Evolutionary conservation across 1,140 invertebrate genomes (phyloP).

Genomic region (Drosophila pectinifera): DNA sequence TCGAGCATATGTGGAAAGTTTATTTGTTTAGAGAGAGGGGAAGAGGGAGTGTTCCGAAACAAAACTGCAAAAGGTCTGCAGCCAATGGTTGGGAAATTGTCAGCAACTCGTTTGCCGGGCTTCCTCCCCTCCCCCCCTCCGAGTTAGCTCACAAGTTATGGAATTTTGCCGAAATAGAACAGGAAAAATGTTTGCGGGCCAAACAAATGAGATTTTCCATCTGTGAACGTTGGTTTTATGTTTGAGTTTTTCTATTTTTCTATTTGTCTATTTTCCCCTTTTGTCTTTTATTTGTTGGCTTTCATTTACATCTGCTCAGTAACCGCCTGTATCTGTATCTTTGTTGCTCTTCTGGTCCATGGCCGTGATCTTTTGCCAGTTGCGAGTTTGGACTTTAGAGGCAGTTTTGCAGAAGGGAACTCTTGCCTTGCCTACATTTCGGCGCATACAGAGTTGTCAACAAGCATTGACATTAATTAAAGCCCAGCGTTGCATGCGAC

Average conservation of each 20-base stretch:
- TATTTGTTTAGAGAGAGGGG: conserved; percentile 6
- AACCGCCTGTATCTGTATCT: not conserved
- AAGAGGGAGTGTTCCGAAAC: not conserved
- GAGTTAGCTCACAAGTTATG: conserved; percentile 7
- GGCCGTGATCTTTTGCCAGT: conserved; percentile 37
- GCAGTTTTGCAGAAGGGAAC: conserved; percentile 25
- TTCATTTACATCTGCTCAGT: conserved; percentile 2
- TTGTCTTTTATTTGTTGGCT: not conserved
- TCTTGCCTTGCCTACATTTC: conserved; percentile 37
- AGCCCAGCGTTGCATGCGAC: conserved; percentile 72
- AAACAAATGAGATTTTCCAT: conserved; percentile 30
- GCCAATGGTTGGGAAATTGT: conserved; percentile 19
- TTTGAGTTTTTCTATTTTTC: too few species aligned
- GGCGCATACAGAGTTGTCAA: conserved; percentile 62
- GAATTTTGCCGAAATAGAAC: conserved; percentile 23
- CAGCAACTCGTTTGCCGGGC: conserved; percentile 11
- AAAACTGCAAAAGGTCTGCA: not conserved
- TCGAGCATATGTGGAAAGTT: not conserved
- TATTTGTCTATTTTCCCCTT: conserved; percentile 4
- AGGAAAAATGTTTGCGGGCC: conserved; percentile 7
- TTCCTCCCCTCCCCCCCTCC: not conserved
- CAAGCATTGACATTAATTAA: conserved; percentile 82
- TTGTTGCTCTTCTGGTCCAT: conserved; percentile 16
- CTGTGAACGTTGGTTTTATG: conserved; percentile 16
- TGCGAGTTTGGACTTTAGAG: conserved; percentile 28